Evolutionary conservation across 2,113 vertebrate species (phyloP).

Genomic region (Catharus fuscescens): DNA sequence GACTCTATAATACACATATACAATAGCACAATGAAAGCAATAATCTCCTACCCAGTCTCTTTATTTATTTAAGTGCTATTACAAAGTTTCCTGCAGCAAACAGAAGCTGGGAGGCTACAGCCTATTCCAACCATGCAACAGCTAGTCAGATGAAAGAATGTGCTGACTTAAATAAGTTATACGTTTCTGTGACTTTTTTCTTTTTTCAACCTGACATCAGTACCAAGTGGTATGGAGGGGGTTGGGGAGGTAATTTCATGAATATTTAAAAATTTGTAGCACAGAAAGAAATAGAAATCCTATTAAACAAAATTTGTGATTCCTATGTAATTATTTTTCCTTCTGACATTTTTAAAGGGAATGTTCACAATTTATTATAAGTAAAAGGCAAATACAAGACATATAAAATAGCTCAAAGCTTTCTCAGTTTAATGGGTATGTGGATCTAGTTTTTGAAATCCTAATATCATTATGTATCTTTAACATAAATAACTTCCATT

Average conservation of each 20-base stretch:
- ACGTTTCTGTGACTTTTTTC: not conserved
- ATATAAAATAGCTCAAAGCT: conserved; percentile 9
- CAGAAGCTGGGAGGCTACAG: conserved; percentile 73
- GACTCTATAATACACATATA: conserved; percentile 80
- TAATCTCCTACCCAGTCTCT: conserved; percentile 90
- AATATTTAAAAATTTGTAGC: not conserved
- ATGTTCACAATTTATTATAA: conserved; percentile 1
- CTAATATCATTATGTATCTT: conserved; percentile 24
- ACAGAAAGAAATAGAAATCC: not conserved
- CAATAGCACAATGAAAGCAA: conserved; percentile 95
- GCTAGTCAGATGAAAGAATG: conserved; percentile 4
- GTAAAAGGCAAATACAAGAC: not conserved
- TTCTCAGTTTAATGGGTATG: conserved; percentile 27
- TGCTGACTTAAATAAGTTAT: not conserved
- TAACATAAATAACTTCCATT: conserved; percentile 32
- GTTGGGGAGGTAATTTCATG: not conserved
- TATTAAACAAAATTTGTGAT: not conserved
- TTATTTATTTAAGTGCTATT: conserved; percentile 86
- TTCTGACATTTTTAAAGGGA: not conserved
- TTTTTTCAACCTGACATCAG: not conserved
- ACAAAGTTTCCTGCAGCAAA: conserved; percentile 91
- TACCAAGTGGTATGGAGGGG: not conserved
- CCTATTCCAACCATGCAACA: conserved; percentile 1
- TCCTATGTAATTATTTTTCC: conserved; percentile 13
- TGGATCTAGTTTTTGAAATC: conserved; percentile 1